Evolutionary conservation across 2,113 vertebrate species (phyloP).

Genomic region (Marmota flaviventris): DNA sequence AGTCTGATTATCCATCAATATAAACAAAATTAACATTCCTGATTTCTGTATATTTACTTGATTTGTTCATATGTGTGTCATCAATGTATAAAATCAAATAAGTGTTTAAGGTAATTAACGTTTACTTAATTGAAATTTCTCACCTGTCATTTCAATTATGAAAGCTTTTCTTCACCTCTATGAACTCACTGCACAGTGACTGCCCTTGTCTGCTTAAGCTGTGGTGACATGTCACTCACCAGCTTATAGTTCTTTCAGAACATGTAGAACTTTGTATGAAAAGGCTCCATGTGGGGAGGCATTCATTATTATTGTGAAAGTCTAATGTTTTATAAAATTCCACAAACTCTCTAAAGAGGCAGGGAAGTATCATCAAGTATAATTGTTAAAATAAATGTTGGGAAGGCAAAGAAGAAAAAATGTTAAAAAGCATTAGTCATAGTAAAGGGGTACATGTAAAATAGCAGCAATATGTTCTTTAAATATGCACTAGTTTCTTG

Average conservation of each 20-base stretch:
- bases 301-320: constrained; percentile 24
- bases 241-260: neutral
- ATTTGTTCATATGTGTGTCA: neutral
- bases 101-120: neutral
- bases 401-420: neutral
- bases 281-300: neutral
- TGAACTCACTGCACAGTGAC: neutral
- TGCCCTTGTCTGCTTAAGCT: neutral
- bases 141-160: neutral
- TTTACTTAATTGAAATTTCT: constrained; percentile 15
- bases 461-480: neutral
- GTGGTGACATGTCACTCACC: neutral
- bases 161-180: neutral
- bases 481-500: constrained; percentile 17
- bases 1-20: neutral
- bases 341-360: neutral
- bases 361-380: neutral
- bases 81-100: neutral
- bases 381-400: neutral
- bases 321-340: neutral
- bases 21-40: neutral
- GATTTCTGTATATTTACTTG: neutral
- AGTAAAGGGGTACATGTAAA: neutral
- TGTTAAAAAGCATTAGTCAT: neutral
- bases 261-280: neutral